Evolutionary conservation across 2,888 invertebrate species (phyloP), one percentile per base, ranked within the genome.

Genomic region (Listrodromus nycthemerus): DNA sequence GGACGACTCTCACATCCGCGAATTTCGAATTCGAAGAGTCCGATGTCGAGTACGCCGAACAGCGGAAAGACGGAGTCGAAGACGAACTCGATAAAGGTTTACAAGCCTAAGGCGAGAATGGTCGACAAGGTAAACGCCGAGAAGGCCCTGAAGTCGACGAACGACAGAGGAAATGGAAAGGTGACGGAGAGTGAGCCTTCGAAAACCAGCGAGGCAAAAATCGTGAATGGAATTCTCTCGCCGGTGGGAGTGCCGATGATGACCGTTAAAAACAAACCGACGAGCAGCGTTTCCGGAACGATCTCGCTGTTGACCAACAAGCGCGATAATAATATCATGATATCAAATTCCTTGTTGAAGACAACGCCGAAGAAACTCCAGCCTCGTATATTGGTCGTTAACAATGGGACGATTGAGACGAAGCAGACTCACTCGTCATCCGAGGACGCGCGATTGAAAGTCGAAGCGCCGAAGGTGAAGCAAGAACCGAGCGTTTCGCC

Each of bases 61-160:
- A 85, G 63, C 65, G 58, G 69, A 0, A 83, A 83, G 30, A 27
- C 45, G 10, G 83, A 83, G 41, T 21, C 16, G 30, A 84, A 81
- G 73, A 75, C 80, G 3, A 74, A 77, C 45, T 30, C 77, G 24
- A 83, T 78, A 10, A 89, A 88, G 78, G 86, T 89, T 10, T 89
- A 90, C 37, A 91, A 91, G 67, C 91, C 90, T 7, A 91, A 91
- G 84, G 88, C 90, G 19, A 86, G 88, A 37, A 89, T 90, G 86
- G 89, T 90, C 2, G 89, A 91, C 45, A 90, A 91, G 76, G 78
- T 91, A 0, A 91, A 90, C 30, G 88, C 89, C 0, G 91, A 91
- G 48, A 76, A 73, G 83, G 90, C 89, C 1, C 78, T 87, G 33
- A 90, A 85, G 33, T 87, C 85, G 58, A 52, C 70, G 8, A 73